phyloP scores from a whole-genome alignment of 2,113 vertebrate species.

The Numenius arquata region DNA sequence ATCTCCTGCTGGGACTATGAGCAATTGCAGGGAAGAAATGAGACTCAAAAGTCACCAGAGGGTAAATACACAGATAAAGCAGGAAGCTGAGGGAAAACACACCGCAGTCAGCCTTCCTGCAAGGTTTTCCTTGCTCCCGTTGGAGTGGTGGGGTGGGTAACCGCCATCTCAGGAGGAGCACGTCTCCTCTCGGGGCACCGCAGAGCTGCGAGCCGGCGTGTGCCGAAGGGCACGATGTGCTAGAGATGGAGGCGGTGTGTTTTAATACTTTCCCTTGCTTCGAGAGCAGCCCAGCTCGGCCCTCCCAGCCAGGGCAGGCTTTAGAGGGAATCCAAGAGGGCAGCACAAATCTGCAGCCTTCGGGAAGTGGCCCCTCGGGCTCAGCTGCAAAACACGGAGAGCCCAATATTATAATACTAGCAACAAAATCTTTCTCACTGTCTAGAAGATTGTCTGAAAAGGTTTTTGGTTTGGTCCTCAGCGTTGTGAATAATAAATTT shows the following conservation, averaged over 20 bases:
- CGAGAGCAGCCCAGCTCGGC: not conserved
- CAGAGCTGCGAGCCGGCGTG: not conserved
- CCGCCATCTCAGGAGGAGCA: not conserved
- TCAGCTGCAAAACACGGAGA: not conserved
- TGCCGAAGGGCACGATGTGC: not conserved
- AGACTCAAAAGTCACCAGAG: slow-evolving; percentile 24
- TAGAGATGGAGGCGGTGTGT: not conserved
- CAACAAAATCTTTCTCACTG: not conserved
- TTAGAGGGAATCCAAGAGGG: not conserved
- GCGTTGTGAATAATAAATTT: not conserved
- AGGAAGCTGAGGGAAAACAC: slow-evolving; percentile 16
- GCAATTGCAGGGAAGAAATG: slow-evolving; percentile 42
- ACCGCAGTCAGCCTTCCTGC: not conserved
- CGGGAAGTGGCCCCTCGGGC: not conserved
- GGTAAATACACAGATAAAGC: slow-evolving; percentile 12
- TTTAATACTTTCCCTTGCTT: not conserved
- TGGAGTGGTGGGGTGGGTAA: not conserved
- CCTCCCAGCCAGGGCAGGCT: not conserved
- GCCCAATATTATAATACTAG: not conserved
- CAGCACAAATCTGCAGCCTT: not conserved
- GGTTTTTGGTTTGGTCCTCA: not conserved
- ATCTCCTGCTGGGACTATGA: slow-evolving; percentile 1
- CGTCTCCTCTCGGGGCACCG: not conserved
- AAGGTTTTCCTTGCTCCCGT: not conserved
- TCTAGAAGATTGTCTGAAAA: not conserved